Conservation (phyloP, 2,888 invertebrate species). For the Caenorhabditis angaria region DNA sequence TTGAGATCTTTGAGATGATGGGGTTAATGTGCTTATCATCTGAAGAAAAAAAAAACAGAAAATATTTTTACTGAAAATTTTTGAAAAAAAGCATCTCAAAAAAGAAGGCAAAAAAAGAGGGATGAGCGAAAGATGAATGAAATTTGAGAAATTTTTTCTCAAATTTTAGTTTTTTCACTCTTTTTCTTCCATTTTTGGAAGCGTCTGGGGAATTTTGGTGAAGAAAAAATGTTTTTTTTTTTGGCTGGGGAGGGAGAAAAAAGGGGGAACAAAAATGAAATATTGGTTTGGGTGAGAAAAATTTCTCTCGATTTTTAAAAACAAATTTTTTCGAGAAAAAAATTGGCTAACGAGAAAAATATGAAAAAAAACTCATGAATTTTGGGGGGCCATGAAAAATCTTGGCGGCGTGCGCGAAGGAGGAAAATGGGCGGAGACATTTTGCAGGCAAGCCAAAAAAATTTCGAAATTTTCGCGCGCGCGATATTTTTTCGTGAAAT, state of each 20-base stretch:
- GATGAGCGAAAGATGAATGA: neutral
- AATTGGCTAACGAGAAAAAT: neutral
- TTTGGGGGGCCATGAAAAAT: no score
- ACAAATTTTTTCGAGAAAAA: neutral
- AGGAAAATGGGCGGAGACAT: constrained; percentile 3
- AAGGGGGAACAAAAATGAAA: constrained; percentile 16
- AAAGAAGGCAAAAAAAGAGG: neutral
- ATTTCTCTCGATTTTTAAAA: constrained; percentile 5
- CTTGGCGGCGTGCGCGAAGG: no score
- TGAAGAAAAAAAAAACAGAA: no score
- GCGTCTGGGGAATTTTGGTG: constrained; percentile 9
- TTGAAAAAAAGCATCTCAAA: no score
- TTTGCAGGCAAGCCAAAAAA: neutral
- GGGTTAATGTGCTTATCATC: constrained; percentile 5
- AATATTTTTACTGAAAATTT: no score
- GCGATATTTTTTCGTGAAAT: constrained; percentile 2
- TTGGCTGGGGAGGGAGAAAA: neutral
- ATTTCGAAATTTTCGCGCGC: constrained; percentile 2
- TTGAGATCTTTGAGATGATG: neutral
- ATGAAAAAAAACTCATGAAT: no score
- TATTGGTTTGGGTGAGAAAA: constrained; percentile 9
- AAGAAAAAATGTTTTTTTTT: constrained; percentile 5
- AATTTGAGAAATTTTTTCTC: constrained; percentile 1
- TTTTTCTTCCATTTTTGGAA: neutral
- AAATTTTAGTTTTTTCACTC: neutral